A percentile compares a stretch with the other conserved stretches of the same genome.
These are phyloP conservation scores for Potamarius usumacintae DNA, from an alignment of 2,113 vertebrate species.

Conservation along the genomic window DNA sequence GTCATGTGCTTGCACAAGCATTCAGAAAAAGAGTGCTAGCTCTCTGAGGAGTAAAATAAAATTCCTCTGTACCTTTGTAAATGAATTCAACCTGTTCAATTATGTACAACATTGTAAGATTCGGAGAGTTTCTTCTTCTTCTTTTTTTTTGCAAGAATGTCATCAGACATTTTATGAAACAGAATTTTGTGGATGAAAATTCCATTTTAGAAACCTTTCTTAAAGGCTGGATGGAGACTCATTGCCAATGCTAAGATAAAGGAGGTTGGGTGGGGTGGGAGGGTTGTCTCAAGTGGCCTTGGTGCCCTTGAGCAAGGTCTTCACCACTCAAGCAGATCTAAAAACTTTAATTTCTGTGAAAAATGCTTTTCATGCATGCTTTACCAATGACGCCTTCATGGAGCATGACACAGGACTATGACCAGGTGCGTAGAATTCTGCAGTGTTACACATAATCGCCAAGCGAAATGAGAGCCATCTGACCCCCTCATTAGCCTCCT, in stretches of 20 bases:
- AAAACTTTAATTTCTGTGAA: slow-evolving; percentile 65
- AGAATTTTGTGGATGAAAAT: slow-evolving; percentile 28
- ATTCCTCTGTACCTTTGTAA: slow-evolving; percentile 45
- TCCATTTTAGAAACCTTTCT: slow-evolving; percentile 7
- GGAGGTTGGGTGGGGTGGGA: neutral
- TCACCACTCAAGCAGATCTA: slow-evolving; percentile 66
- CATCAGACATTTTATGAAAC: slow-evolving; percentile 34
- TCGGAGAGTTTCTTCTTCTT: neutral
- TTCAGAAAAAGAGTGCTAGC: neutral
- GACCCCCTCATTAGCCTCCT: slow-evolving; percentile 53
- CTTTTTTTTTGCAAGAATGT: neutral
- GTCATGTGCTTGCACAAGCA: slow-evolving; percentile 16
- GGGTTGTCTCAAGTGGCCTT: slow-evolving; percentile 43
- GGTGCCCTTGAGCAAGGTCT: slow-evolving; percentile 70
- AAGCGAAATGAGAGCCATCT: slow-evolving; percentile 60
- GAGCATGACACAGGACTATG: slow-evolving; percentile 47
- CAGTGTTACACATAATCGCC: slow-evolving; percentile 56
- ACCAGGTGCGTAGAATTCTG: slow-evolving; percentile 61
- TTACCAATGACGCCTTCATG: slow-evolving; percentile 30
- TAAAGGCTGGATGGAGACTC: neutral
- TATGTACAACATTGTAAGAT: slow-evolving; percentile 41
- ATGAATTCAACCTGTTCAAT: slow-evolving; percentile 36
- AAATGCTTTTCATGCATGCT: slow-evolving; percentile 59
- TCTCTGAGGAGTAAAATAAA: slow-evolving; percentile 33
- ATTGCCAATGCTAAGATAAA: neutral